Evolutionary conservation across 2,888 invertebrate species (phyloP), one percentile per base, ranked within the genome.

Genomic region (Nysson spinosus): DNA sequence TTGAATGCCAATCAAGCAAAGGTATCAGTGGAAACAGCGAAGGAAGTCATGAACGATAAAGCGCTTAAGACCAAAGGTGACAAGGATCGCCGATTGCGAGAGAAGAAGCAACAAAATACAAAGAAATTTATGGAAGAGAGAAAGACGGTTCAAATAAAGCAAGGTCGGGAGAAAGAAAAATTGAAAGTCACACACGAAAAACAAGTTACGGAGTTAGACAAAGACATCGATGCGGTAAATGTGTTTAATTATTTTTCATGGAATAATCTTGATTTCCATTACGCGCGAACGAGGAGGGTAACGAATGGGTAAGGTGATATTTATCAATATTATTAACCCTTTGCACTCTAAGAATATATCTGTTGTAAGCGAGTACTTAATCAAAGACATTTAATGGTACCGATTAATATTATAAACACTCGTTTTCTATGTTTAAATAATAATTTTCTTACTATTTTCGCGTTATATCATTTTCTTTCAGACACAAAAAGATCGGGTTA

Each of bases 21-120:
- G 82, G 87, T 89, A 60, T 92, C 91, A 0, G 91, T 92, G 61
- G 93, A 93, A 75, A 91, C 92, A n/a, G 90, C 90, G 2, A 91
- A 91, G 77, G 90, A 89, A 66, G 91, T 93, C 9, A 88, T 89
- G 81, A 89, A 89, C 81, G 93, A 93, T 82, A 92, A 92, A 77
- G 89, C 90, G 12, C 88, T 93, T 55, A 90, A 91, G 75, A 91
- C 91, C 60, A 93, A 93, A 76, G 91, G 91, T 5, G 93, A 93
- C 79, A 89, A 90, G 71, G 93, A 93, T 64, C 89, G 91, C 70
- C 85, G 91, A 37, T 87, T 91, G 11, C 84, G 89, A 20, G 90
- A 92, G 72, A 89, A 91, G 72, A 91, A 91, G 74, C 90, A 91
- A 62, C 91, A 90, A 75, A 92, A 92, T 78, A 91, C 91, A 16